These are phyloP conservation scores for Brachylomia viminalis DNA, from an alignment of 2,888 invertebrate species.

Conservation along the genomic window DNA sequence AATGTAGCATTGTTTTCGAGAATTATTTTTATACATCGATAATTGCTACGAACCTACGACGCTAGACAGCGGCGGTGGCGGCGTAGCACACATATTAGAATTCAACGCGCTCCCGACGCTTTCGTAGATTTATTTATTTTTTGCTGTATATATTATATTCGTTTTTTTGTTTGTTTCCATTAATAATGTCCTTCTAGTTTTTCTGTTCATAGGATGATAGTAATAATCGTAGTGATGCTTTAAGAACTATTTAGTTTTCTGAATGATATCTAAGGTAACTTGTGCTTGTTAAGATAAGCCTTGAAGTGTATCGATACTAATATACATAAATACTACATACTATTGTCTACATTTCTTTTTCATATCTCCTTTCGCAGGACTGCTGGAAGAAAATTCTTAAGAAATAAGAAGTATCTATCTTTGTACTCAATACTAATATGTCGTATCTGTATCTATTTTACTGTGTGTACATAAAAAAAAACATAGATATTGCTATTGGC, in stretches of 20 bases:
- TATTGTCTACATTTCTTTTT: too few species aligned
- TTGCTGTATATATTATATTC: background rate
- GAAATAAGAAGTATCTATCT: too few species aligned
- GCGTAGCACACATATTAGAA: slow-evolving; percentile 70
- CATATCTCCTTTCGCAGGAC: too few species aligned
- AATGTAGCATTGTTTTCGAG: slow-evolving; percentile 57
- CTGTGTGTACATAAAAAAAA: too few species aligned
- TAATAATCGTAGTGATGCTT: background rate
- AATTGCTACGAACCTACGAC: slow-evolving; percentile 54
- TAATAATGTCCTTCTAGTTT: background rate
- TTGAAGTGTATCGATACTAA: background rate
- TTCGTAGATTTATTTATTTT: slow-evolving; percentile 33
- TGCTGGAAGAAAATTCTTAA: too few species aligned
- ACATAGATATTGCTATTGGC: background rate
- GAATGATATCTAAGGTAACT: background rate
- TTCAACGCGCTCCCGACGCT: slow-evolving; percentile 72
- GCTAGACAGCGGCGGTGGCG: slow-evolving; percentile 48
- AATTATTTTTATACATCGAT: slow-evolving; percentile 50
- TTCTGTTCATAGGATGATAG: background rate
- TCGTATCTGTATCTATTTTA: too few species aligned
- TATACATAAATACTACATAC: too few species aligned
- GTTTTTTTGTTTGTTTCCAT: background rate
- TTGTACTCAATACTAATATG: too few species aligned
- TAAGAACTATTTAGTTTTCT: background rate
- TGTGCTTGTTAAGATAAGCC: background rate